Base-by-base conservation (phyloP, 2,888 invertebrate genomes). In the Branchellion lobata region DNA sequence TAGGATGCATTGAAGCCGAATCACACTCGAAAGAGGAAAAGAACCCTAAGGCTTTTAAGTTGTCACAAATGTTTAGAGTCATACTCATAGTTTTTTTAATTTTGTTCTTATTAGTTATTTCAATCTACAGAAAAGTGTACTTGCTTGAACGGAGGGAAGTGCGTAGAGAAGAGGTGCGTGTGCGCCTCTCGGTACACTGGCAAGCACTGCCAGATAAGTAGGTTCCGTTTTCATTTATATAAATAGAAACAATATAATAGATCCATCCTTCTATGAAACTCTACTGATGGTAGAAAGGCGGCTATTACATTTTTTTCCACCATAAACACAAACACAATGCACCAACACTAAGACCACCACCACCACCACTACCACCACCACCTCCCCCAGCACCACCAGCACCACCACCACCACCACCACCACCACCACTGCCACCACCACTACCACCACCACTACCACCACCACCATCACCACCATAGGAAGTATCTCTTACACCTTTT, bases 401-500 rank as follows among this genome's bases (percentile, higher is more conserved):
- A 47, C 47, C 8, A 47, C 18, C 47, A 14, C 18, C 47, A 47
- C 47, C 8, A 47, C 8, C 8, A 47, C 8, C 47, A 47, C 11
- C 47, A 8, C 8, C 47, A 14, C 8, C 47, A 47, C 47, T 47
- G 18, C 8, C 47, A 47, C 8, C 8, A 47, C 47, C 47, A 47
- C 18, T 18, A 47, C 18, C 8, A 47, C n/a, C 18, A 47, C 8
- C 47, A 47, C 47, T 14, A 47, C 47, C 47, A 47, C 11, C 18
- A n/a, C 47, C 47, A 47, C 8, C 47, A 8, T 47, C 47, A 47
- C 47, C 47, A 18, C 61, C 61, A 14, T n/a, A 57, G 61, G 21
- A 57, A 18, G 61, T n/a, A 8, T 24, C 61, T 57, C 61, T 24
- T 57, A 57, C 61, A 57, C 61, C 61, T 57, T 57, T n/a, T 3